Evolutionary conservation across 2,113 vertebrate species (phyloP).

Genomic region (Zapus hudsonius): DNA sequence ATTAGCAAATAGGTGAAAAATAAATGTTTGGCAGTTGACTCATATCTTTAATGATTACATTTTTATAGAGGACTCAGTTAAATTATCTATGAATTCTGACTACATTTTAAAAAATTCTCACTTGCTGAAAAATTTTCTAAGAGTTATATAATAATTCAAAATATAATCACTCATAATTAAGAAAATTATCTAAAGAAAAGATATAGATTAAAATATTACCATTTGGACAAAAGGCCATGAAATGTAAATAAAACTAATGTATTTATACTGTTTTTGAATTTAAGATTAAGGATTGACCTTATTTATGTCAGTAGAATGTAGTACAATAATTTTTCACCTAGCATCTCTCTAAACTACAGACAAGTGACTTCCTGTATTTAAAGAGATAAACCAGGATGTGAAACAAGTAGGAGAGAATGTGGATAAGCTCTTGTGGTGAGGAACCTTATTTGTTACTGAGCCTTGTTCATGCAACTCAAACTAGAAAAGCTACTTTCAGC

Average conservation of each 20-base stretch:
- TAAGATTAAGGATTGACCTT: background rate
- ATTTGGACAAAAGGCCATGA: background rate
- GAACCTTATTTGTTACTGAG: background rate
- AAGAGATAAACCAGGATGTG: background rate
- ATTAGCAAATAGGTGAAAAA: background rate
- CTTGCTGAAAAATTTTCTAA: slow-evolving; percentile 43
- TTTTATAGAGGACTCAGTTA: background rate
- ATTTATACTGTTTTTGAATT: background rate
- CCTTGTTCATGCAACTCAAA: rapidly evolving
- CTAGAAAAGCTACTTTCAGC: background rate
- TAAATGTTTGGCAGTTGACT: background rate
- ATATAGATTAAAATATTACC: background rate
- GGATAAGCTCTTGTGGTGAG: rapidly evolving
- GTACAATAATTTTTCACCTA: background rate
- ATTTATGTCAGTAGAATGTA: background rate
- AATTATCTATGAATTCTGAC: background rate
- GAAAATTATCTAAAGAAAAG: background rate
- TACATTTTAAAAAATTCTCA: background rate
- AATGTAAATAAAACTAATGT: background rate
- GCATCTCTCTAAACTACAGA: background rate
- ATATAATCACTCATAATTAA: slow-evolving; percentile 7
- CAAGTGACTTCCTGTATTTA: background rate
- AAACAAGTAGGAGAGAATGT: no score
- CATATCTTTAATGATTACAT: background rate
- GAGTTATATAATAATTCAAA: background rate